Percentiles rank a stretch among this genome's conserved stretches.
Evolutionary conservation across 1,140 invertebrate genomes (phyloP).

Genomic region (Halesus radiatus): DNA sequence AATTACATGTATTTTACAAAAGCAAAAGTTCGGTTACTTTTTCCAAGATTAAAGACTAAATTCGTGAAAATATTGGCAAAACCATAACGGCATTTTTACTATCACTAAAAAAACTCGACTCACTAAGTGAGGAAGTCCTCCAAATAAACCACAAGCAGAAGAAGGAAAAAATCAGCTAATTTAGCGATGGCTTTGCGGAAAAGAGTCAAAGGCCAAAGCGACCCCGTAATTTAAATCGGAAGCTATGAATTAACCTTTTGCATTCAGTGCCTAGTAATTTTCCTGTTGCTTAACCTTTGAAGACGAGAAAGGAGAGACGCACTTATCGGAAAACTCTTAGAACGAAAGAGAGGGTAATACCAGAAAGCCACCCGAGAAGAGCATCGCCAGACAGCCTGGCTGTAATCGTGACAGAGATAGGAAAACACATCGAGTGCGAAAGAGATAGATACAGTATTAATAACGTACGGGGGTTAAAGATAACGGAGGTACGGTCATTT

Average conservation of each 20-base stretch:
- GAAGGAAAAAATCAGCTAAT: slow-evolving; percentile 27
- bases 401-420: slow-evolving; percentile 3
- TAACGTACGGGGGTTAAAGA: background rate
- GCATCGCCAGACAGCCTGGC: background rate
- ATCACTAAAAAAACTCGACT: background rate
- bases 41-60: background rate
- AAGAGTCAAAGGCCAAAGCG: slow-evolving; percentile 15
- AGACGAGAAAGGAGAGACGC: background rate
- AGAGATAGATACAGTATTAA: background rate
- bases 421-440: background rate
- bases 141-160: background rate
- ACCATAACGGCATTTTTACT: background rate
- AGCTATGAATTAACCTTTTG: slow-evolving; percentile 29
- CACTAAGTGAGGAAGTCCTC: background rate
- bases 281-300: slow-evolving; percentile 25
- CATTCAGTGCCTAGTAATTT: slow-evolving; percentile 9
- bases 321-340: background rate
- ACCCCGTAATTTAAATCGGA: slow-evolving; percentile 8
- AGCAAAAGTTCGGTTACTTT: background rate
- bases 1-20: background rate
- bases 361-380: slow-evolving; percentile 17
- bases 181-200: slow-evolving; percentile 12
- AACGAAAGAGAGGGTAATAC: background rate
- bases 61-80: background rate
- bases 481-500: no score